Base-by-base conservation (phyloP, 1,140 invertebrate species). In the Odontomachus brunneus region DNA sequence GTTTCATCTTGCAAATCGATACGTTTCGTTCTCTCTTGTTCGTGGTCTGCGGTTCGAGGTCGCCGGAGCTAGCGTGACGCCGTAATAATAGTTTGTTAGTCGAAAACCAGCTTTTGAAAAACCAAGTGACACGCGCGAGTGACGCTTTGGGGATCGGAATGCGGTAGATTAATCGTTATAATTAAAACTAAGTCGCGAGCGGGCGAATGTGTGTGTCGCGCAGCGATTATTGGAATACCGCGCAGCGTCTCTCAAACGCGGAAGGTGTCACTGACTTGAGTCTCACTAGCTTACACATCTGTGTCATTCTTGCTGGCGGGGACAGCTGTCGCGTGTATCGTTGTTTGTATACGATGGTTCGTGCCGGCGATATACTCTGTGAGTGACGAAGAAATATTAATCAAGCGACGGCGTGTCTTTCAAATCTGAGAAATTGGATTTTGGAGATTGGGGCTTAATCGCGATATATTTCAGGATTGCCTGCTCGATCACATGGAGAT, bases 401-500 rank as follows among this genome's bases (percentile, higher is more conserved):
- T n/a, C 3, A 15, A 33, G 29, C 15, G 1, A 38, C 7, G 19
- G 29, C 49, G 19, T 19, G 15, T 44, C 15, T 60, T 29, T 72
- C 55, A 74, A 82, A 74, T 15, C 1, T 19, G 19, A 17, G 19
- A 14, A 22, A 60, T 22, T 22, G 11, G 49, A 33, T 12, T 14
- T 24, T 15, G 7, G 15, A 60, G 14, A 38, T 7, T 12, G 5
- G 59, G 9, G 19, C 59, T 15, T n/a, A 7, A n/a, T 38, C 24
- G 12, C 33, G 7, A 69, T 59, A n/a, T 48, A 44, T 95, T 96
- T 85, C 90, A 97, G 97, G 96, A 96, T 88, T 96, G 95, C 66
- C 92, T 98, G 62, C 90, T 97, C 65, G 96, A 97, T 93, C 97
- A 97, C 93, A 96, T 97, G 93, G 97, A 97, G 92, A 97, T 98